Evolutionary conservation across 2,888 invertebrate species (phyloP).

Genomic region (Rhagonycha fulva): DNA sequence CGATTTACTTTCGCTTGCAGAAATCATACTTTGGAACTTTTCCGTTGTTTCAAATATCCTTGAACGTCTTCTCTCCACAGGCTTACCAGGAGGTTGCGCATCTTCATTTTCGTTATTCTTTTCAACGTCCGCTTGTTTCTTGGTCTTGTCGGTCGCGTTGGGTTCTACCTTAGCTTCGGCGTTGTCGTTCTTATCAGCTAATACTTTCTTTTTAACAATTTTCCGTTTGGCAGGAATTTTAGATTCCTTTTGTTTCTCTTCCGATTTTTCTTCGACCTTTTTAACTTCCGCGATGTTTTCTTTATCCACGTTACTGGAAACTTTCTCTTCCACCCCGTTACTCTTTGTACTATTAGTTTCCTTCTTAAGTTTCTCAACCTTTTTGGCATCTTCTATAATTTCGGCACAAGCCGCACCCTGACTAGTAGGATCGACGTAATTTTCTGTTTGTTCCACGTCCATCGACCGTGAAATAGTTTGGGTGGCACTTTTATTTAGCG

Average conservation of each 20-base stretch:
- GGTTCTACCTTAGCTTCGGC: conserved; percentile 23
- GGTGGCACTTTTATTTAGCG: conserved; percentile 48
- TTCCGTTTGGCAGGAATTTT: conserved; percentile 47
- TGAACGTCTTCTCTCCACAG: conserved; percentile 66
- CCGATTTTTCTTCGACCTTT: conserved; percentile 35
- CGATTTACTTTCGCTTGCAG: conserved; percentile 48
- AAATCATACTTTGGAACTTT: conserved; percentile 65
- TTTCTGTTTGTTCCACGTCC: conserved; percentile 45
- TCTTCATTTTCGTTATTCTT: conserved; percentile 26
- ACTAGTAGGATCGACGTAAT: conserved; percentile 42
- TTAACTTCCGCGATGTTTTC: conserved; percentile 42
- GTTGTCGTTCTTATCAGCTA: conserved; percentile 51
- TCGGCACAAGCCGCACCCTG: conserved; percentile 56
- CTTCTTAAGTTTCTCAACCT: conserved; percentile 34
- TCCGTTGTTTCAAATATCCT: conserved; percentile 73
- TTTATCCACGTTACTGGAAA: conserved; percentile 42
- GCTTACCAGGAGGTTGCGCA: conserved; percentile 50
- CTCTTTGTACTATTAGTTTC: conserved; percentile 47
- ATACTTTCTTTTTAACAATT: conserved; percentile 49
- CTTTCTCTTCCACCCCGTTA: conserved; percentile 50
- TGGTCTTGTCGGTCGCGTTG: conserved; percentile 8
- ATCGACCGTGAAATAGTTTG: conserved; percentile 48
- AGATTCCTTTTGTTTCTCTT: conserved; percentile 35
- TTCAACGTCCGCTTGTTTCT: conserved; percentile 29
- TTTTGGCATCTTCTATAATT: conserved; percentile 54